Conservation (phyloP, 2,113 vertebrate genomes). For the Meriones unguiculatus region DNA sequence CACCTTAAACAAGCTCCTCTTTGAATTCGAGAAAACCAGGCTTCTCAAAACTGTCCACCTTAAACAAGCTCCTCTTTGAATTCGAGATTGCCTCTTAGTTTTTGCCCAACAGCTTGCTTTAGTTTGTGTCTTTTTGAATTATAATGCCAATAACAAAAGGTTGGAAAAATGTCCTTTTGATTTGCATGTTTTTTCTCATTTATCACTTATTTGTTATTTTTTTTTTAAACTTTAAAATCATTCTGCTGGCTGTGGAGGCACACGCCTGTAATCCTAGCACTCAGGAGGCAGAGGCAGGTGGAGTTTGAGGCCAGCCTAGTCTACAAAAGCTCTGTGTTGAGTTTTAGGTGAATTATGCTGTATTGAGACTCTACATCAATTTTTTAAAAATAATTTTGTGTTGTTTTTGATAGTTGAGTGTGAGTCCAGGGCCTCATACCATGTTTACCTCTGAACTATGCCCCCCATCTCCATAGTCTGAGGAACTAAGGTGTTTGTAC, state of each 20-base stretch:
- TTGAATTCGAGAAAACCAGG: background rate
- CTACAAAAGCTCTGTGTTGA: background rate
- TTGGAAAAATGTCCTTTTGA: constrained; percentile 3
- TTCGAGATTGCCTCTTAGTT: constrained; percentile 22
- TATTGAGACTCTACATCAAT: background rate
- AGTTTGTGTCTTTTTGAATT: background rate
- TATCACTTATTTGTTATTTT: background rate
- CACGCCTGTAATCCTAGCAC: background rate
- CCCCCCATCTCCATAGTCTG: background rate
- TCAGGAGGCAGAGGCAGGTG: background rate
- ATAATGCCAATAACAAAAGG: background rate
- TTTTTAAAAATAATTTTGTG: background rate
- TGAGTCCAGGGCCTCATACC: background rate
- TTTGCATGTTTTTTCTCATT: background rate
- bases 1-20: background rate
- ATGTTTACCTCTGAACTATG: background rate
- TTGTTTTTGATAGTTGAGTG: background rate
- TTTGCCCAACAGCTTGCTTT: background rate
- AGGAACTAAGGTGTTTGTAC: background rate
- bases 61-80: background rate
- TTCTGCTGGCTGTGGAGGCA: background rate
- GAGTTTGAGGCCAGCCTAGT: background rate
- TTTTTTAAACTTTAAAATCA: background rate
- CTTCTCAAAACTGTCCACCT: background rate
- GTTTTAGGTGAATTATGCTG: background rate